Base-by-base conservation (phyloP, 2,113 vertebrate species). In the Scalopus aquaticus region DNA sequence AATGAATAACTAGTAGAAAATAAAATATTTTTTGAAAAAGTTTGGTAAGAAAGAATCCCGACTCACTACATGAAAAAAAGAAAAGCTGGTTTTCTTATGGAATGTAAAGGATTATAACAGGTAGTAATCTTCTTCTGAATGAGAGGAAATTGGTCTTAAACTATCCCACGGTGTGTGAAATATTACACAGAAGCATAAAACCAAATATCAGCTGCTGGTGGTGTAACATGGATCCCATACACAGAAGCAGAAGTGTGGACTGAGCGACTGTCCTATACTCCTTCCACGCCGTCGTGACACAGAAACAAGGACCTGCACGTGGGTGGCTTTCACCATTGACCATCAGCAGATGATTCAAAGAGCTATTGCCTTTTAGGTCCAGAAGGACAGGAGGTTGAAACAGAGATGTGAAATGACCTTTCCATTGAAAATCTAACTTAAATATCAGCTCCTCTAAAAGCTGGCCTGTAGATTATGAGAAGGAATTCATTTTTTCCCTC, bases 341-440 rank as follows among this genome's bases (percentile, higher is more conserved):
- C 10, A 11, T 10, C 8, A 69, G 4, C 3, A 81, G 30, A 12
- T 11, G 44, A 88, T 26, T 72, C 81, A 72, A 37, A 94, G 60
- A 49, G 10, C 26, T 69, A 46, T 65, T 42, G 8, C 4, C 32
- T 46, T 78, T 49, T 42, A n/a, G 32, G 49, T 51, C 28, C 22
- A 37, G 56, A 89, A 86, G 17, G 60, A 42, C 22, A n/a, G 15
- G 3, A 51, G 15, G 9, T 60, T 76, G 62, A 90, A 92, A 79
- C 7, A 58, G 37, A 73, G 37, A 9, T 42, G 19, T 60, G 39
- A 51, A 44, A 58, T 37, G 54, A 15, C 20, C 60, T 64, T 82
- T 94, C 62, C 19, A 80, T 94, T 92, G 20, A 85, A 64, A 46
- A 19, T 24, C 6, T 73, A 56, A 51, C 49, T 51, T 51, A 16